Evolutionary conservation across 2,113 vertebrate species (phyloP).

Genomic region (Oreochromis spilurus): DNA sequence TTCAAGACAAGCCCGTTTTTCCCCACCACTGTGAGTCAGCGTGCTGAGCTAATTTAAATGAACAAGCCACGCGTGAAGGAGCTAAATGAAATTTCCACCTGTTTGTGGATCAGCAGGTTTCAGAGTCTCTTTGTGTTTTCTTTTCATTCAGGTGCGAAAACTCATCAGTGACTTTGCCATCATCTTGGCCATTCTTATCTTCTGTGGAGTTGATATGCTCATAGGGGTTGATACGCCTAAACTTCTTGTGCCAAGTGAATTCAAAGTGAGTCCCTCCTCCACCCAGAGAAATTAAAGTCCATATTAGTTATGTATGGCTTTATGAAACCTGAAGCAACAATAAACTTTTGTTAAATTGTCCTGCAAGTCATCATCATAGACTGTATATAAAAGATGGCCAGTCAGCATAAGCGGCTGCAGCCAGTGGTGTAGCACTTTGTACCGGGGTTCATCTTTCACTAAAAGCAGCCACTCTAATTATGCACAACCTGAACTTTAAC

Average conservation of each 20-base stretch:
- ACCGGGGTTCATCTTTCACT: neutral
- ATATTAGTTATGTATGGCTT: neutral
- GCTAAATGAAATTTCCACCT: neutral
- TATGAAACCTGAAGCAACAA: neutral
- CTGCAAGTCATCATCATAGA: neutral
- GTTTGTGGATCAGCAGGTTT: neutral
- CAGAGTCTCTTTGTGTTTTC: neutral
- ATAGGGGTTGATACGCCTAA: constrained; percentile 96
- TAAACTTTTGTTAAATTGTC: neutral
- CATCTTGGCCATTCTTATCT: constrained; percentile 93
- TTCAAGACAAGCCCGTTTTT: constrained; percentile 97
- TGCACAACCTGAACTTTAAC: accelerated
- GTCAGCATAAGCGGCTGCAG: neutral
- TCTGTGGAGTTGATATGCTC: constrained; percentile 89
- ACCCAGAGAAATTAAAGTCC: neutral
- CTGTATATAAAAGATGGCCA: neutral
- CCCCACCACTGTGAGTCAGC: constrained; percentile 87
- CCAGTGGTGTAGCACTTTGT: neutral
- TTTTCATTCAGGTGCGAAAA: constrained; percentile 84
- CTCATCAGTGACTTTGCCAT: constrained; percentile 98
- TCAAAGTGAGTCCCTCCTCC: constrained; percentile 80
- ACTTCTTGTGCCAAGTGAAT: constrained; percentile 94
- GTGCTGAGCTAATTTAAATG: neutral
- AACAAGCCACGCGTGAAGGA: accelerated
- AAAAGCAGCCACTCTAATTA: neutral